These are phyloP conservation scores for Halictus rubicundus DNA, from an alignment of 1,140 invertebrate species.

Conservation along the genomic window DNA sequence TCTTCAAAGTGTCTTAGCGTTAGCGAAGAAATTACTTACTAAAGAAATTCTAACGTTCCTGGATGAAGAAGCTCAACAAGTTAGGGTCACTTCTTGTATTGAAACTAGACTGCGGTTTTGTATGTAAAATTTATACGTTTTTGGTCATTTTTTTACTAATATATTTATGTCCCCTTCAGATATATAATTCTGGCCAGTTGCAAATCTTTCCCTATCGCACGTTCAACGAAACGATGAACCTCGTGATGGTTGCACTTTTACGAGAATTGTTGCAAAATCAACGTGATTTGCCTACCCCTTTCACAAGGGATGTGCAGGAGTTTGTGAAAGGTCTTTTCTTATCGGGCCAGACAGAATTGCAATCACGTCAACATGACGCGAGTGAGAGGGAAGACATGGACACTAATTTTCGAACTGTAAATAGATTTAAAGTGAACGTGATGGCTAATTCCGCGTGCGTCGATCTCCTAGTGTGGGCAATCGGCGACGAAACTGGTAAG, in stretches of 20 bases:
- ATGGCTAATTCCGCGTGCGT: slow-evolving; percentile 98
- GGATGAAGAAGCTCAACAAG: slow-evolving; percentile 91
- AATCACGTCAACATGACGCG: slow-evolving; percentile 90
- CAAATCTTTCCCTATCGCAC: slow-evolving; percentile 93
- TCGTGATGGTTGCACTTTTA: slow-evolving; percentile 95
- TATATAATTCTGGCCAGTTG: slow-evolving; percentile 80
- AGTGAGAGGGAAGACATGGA: slow-evolving; percentile 91
- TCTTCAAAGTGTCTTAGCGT: slow-evolving; percentile 88
- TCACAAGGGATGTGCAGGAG: slow-evolving; percentile 96
- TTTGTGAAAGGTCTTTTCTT: slow-evolving; percentile 92
- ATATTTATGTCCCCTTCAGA: slow-evolving; percentile 53
- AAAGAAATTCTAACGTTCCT: slow-evolving; percentile 91
- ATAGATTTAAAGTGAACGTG: slow-evolving; percentile 97
- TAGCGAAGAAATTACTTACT: slow-evolving; percentile 93
- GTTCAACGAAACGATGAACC: slow-evolving; percentile 96
- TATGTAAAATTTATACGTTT: no score
- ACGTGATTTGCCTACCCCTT: slow-evolving; percentile 92
- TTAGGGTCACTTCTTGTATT: slow-evolving; percentile 70
- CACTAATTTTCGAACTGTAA: slow-evolving; percentile 88
- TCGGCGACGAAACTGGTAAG: slow-evolving; percentile 96
- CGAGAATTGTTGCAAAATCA: slow-evolving; percentile 95
- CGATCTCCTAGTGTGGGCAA: slow-evolving; percentile 98
- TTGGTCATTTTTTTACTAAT: slow-evolving; percentile 4
- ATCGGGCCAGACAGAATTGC: slow-evolving; percentile 95
- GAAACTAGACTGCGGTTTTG: no score